These are phyloP conservation scores for Onthophagus taurus DNA, from an alignment of 1,140 invertebrate species.

Conservation along the genomic window DNA sequence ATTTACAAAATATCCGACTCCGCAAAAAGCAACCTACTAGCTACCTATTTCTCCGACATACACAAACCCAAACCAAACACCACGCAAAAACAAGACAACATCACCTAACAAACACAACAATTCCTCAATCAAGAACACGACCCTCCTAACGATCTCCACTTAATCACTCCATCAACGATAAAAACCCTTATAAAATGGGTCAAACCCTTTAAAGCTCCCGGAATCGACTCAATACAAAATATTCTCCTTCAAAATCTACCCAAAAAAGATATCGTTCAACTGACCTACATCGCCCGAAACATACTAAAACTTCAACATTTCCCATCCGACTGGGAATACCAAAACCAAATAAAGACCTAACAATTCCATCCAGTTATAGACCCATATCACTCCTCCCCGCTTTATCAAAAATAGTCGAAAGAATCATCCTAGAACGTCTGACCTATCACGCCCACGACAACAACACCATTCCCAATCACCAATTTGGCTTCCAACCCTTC, in stretches of 20 bases:
- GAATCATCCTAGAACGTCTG: neutral
- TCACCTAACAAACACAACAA: too few relatives aligned
- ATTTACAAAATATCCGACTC: too few relatives aligned
- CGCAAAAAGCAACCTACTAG: too few relatives aligned
- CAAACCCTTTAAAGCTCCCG: constrained; percentile 24
- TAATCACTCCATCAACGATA: too few relatives aligned
- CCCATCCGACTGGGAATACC: constrained; percentile 29
- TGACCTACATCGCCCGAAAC: constrained; percentile 27
- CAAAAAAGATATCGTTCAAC: constrained; percentile 13
- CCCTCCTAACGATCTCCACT: too few relatives aligned
- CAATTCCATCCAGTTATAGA: constrained; percentile 24
- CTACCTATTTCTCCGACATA: too few relatives aligned
- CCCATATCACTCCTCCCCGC: constrained; percentile 32
- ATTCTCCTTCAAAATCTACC: constrained; percentile 26
- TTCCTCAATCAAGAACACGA: too few relatives aligned
- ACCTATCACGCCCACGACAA: constrained; percentile 12
- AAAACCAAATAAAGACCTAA: constrained; percentile 29
- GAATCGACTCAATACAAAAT: constrained; percentile 25
- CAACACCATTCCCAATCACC: constrained; percentile 24
- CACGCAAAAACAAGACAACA: too few relatives aligned
- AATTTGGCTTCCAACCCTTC: constrained; percentile 36
- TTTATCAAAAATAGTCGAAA: constrained; percentile 30
- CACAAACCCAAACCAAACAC: too few relatives aligned
- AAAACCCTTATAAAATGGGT: neutral
- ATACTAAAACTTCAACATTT: constrained; percentile 22